Percentiles rank a stretch among this genome's conserved stretches.
phyloP scores from a whole-genome alignment of 2,888 invertebrate species.

The Campoplex nolae region DNA sequence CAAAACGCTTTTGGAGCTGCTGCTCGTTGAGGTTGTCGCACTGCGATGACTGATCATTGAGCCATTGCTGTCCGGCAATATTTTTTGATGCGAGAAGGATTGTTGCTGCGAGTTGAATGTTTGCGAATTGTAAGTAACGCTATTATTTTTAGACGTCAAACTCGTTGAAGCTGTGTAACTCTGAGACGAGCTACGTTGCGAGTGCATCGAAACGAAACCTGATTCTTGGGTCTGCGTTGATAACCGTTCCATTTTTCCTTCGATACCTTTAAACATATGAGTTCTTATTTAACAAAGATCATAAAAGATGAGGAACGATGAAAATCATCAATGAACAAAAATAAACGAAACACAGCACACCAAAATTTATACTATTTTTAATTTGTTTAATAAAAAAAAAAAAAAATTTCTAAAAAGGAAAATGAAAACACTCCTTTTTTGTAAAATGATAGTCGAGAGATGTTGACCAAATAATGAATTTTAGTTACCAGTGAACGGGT shows the following conservation, averaged over 20 bases:
- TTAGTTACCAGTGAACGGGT: slow-evolving; percentile 80
- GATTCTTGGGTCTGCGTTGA: slow-evolving; percentile 85
- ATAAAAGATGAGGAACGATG: neutral
- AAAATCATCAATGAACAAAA: neutral
- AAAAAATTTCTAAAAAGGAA: neutral
- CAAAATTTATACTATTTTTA: neutral
- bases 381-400: no score
- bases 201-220: slow-evolving; percentile 88
- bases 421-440: no score
- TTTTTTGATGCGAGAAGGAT: slow-evolving; percentile 80
- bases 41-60: slow-evolving; percentile 79
- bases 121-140: slow-evolving; percentile 84
- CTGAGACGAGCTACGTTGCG: slow-evolving; percentile 88
- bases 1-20: slow-evolving; percentile 77
- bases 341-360: neutral
- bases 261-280: slow-evolving; percentile 77
- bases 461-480: neutral
- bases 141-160: slow-evolving; percentile 87
- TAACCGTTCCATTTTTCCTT: slow-evolving; percentile 83
- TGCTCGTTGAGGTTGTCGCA: slow-evolving; percentile 74
- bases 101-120: slow-evolving; percentile 76
- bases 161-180: slow-evolving; percentile 85
- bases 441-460: neutral
- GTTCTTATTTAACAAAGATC: neutral
- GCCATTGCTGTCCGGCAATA: slow-evolving; percentile 80